Percentiles rank a stretch among this genome's conserved stretches.
phyloP scores from a whole-genome alignment of 2,797 vertebrate genomes.

The Mormyrops boulengeri region DNA sequence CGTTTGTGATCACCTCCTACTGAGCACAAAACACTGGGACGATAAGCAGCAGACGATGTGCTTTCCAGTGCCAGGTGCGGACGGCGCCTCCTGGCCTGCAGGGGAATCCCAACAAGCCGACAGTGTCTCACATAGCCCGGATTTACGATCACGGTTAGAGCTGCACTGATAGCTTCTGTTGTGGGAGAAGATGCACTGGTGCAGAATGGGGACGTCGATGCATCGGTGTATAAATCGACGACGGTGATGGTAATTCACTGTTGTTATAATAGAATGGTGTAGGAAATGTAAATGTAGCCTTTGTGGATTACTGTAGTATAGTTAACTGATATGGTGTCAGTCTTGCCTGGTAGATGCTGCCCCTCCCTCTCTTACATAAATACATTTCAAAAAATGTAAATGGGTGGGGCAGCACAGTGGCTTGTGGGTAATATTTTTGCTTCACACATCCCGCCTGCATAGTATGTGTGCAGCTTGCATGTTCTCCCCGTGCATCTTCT shows the following conservation, averaged over 20 bases:
- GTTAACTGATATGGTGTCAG: neutral
- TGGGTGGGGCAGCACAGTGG: neutral
- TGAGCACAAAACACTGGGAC: neutral
- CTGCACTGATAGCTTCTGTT: neutral
- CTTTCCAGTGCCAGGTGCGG: neutral
- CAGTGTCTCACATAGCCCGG: neutral
- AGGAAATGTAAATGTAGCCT: neutral
- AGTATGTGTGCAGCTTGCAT: neutral
- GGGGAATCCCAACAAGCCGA: neutral
- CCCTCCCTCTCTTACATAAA: neutral
- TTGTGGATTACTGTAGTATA: neutral
- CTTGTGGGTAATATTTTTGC: neutral
- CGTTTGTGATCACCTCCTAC: neutral
- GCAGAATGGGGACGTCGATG: neutral
- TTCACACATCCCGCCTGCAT: neutral
- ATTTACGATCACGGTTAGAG: constrained; percentile 7
- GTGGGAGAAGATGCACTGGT: neutral
- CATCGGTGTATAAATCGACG: neutral
- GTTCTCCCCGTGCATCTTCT: neutral
- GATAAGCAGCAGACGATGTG: neutral
- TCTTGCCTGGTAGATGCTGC: neutral
- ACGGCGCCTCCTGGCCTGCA: neutral
- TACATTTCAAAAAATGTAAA: neutral
- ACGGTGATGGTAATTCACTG: neutral
- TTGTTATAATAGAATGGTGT: neutral